Evolutionary conservation across 2,888 invertebrate genomes (phyloP).

Genomic region (Lochmaea capreae): DNA sequence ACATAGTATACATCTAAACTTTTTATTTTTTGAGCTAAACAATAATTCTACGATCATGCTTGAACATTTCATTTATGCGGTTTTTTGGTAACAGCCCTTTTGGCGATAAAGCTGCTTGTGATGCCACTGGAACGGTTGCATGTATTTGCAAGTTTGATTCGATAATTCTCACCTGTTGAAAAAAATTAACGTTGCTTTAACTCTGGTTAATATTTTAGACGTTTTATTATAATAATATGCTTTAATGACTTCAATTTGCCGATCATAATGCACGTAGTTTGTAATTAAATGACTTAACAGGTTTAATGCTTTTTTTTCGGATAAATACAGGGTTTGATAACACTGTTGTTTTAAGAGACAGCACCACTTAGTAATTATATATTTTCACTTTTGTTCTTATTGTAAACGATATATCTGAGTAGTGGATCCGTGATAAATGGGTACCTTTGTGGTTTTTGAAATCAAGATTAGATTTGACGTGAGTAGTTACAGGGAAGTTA

Average conservation of each 20-base stretch:
- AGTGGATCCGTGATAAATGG: background rate
- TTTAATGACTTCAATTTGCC: slow-evolving; percentile 33
- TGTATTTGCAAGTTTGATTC: slow-evolving; percentile 38
- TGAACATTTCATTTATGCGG: background rate
- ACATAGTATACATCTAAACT: too few relatives aligned
- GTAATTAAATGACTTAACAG: slow-evolving; percentile 38
- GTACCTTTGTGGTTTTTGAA: background rate
- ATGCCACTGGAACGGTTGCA: slow-evolving; percentile 3
- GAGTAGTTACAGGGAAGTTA: background rate
- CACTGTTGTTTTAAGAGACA: slow-evolving; percentile 29
- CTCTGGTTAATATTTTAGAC: slow-evolving; percentile 38
- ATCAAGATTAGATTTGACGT: background rate
- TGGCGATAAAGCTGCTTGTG: background rate
- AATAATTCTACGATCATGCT: too few relatives aligned
- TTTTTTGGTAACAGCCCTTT: background rate
- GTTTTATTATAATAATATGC: slow-evolving; percentile 38
- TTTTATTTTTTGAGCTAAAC: too few relatives aligned
- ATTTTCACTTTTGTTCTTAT: slow-evolving; percentile 24
- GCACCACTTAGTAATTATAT: slow-evolving; percentile 26
- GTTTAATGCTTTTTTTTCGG: slow-evolving; percentile 23
- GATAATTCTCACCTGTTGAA: slow-evolving; percentile 38
- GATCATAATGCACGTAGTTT: slow-evolving; percentile 28
- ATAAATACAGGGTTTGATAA: slow-evolving; percentile 26
- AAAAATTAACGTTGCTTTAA: slow-evolving; percentile 33
- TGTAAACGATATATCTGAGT: slow-evolving; percentile 16